Evolutionary conservation across 2,113 vertebrate species (phyloP), one percentile per base, ranked within the genome.

Genomic region (Pipra filicauda): DNA sequence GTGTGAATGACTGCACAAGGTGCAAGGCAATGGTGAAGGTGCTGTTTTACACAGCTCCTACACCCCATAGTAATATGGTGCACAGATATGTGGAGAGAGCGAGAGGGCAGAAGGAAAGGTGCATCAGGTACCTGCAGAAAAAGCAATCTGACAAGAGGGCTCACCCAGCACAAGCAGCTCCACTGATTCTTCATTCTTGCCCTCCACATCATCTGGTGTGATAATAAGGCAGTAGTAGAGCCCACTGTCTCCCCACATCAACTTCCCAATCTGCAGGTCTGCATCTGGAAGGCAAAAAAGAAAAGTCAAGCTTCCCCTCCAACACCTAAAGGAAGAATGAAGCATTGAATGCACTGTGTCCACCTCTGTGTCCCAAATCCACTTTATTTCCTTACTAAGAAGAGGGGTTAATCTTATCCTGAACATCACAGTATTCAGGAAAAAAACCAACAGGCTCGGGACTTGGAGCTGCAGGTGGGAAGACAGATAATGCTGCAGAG

Each of bases 201-300:
- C 99, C 91, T 99, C 99, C 93, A 99, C 97, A 66, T 99, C 99
- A 64, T 99, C 98, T 0, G 99, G 97, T 51, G 99, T 99, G 86
- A 99, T 98, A 62, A 99, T 98, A 79, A 99, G 98, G 74, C 99
- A 99, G 97, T 98, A 99, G 90, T 99, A 99, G 31, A 99, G 98
- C 2, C 99, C 99, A 20, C 99, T 99, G 98, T 99, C 99, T 24
- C 99, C 99, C 99, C 99, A 99, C 98, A 99, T 98, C 94, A 99
- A 82, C 94, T 99, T 98, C 65, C 99, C 99, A 51, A 99, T 99
- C 44, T 99, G 98, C 91, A 99, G 98, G 91, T 99, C 99, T 37
- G 99, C 99, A 97, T 99, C 99, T 99, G 97, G 84, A 97, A 91
- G 23, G 91, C 17, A 95, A 74, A 95, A 85, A 86, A 91, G 9